These are phyloP conservation scores for Empis livida DNA, from an alignment of 2,888 invertebrate genomes.

Conservation along the genomic window DNA sequence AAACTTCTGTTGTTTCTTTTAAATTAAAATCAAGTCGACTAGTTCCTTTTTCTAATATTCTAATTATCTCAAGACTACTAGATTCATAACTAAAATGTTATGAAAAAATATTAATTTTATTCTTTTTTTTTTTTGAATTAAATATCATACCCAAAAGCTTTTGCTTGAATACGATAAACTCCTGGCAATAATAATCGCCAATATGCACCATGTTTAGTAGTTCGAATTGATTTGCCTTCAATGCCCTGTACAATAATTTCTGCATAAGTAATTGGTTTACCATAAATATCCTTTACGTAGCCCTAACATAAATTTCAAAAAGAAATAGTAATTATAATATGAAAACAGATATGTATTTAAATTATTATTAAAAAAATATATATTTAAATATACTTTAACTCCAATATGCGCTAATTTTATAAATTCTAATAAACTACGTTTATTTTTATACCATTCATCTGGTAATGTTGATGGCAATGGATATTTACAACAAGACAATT, in stretches of 20 bases:
- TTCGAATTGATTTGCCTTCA: constrained; percentile 60
- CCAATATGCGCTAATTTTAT: constrained; percentile 72
- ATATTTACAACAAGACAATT: constrained; percentile 92
- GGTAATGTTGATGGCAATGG: constrained; percentile 59
- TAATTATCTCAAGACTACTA: constrained; percentile 31
- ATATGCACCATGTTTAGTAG: constrained; percentile 75
- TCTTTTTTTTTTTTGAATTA: constrained; percentile 7
- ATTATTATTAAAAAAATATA: too few species aligned
- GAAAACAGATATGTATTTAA: too few species aligned
- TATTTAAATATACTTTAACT: constrained; percentile 36
- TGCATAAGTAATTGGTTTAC: constrained; percentile 46
- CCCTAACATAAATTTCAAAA: too few species aligned
- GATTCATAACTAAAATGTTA: constrained; percentile 42
- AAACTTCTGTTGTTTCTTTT: constrained; percentile 27
- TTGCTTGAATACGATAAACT: constrained; percentile 58
- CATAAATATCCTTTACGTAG: constrained; percentile 30
- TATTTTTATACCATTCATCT: constrained; percentile 74
- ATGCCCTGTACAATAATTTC: constrained; percentile 63
- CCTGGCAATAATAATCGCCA: constrained; percentile 91
- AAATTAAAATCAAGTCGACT: constrained; percentile 31
- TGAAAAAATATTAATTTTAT: constrained; percentile 1
- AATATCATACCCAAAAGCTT: constrained; percentile 52
- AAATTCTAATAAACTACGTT: constrained; percentile 68
- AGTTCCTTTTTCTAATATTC: constrained; percentile 30
- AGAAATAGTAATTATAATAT: too few species aligned